Evolutionary conservation across 2,888 invertebrate genomes (phyloP).

Genomic region (Eurytoma californica): DNA sequence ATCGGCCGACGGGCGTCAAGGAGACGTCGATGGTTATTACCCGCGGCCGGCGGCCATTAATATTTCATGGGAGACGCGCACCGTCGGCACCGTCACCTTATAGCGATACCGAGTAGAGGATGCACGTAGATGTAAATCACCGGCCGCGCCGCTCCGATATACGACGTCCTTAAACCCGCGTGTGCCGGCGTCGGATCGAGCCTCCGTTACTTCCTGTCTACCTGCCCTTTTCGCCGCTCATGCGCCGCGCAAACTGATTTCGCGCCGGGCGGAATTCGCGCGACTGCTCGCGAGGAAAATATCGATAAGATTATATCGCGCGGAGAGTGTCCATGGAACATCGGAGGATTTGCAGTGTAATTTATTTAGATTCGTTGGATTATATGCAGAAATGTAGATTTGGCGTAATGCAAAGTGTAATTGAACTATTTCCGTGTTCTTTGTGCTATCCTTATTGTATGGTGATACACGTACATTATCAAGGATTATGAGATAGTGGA

Average conservation of each 20-base stretch:
- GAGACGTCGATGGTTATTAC: conserved; percentile 45
- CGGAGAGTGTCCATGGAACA: neutral
- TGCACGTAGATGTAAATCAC: conserved; percentile 45
- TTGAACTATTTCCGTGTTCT: too few relatives aligned
- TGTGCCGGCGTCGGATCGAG: neutral
- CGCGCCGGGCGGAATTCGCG: neutral
- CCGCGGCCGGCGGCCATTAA: conserved; percentile 24
- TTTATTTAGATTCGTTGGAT: neutral
- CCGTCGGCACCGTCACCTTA: neutral
- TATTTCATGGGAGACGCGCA: conserved; percentile 36
- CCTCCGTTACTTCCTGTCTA: conserved; percentile 38
- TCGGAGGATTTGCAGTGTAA: neutral
- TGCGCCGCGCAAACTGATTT: conserved; percentile 7
- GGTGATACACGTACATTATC: too few relatives aligned
- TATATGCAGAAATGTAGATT: too few relatives aligned
- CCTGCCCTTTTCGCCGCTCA: conserved; percentile 4
- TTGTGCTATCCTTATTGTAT: too few relatives aligned
- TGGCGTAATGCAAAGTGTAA: too few relatives aligned
- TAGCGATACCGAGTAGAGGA: neutral
- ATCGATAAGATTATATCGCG: too few relatives aligned
- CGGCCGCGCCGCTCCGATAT: neutral
- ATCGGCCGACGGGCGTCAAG: conserved; percentile 23
- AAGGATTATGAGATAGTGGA: too few relatives aligned
- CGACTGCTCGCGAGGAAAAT: neutral
- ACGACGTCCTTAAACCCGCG: neutral